Percentiles rank a stretch among this genome's conserved stretches.
Evolutionary conservation across 2,888 invertebrate species (phyloP).

Genomic region (Beris chalybata): DNA sequence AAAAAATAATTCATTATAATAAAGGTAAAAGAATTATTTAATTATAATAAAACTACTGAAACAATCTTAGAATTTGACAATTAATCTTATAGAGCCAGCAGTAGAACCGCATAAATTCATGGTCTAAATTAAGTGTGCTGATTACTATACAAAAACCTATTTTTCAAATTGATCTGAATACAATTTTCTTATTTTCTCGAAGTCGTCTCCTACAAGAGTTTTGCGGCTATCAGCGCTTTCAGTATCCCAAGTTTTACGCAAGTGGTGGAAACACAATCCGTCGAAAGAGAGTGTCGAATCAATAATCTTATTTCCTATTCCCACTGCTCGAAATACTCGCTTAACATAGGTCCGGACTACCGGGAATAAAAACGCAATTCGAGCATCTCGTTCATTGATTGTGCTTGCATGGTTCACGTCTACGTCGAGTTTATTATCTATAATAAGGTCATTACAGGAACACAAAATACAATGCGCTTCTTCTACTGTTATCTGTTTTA

Average conservation of each 20-base stretch:
- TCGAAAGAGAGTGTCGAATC: not conserved
- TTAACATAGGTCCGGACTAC: not conserved
- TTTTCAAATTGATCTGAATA: no score
- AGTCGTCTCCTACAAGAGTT: not conserved
- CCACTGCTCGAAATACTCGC: not conserved
- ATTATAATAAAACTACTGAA: no score
- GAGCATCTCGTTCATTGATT: constrained; percentile 17
- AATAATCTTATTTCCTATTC: not conserved
- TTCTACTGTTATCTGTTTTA: constrained; percentile 18
- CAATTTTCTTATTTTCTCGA: not conserved
- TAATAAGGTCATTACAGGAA: no score
- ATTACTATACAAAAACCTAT: no score
- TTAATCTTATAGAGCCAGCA: no score
- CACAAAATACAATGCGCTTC: constrained; percentile 31
- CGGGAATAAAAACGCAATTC: constrained; percentile 25
- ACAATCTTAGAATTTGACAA: no score
- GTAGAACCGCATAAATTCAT: no score
- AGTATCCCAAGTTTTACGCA: constrained; percentile 12
- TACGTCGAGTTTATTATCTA: no score
- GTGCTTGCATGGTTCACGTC: no score
- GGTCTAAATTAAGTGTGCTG: no score
- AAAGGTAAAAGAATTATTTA: no score
- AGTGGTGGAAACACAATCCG: constrained; percentile 15
- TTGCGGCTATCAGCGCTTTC: not conserved
- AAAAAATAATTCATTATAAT: no score